A percentile compares a stretch with the other conserved stretches of the same genome.
These are phyloP conservation scores for Sebastes alutus DNA, from an alignment of 2,797 vertebrate genomes.

Conservation along the genomic window DNA sequence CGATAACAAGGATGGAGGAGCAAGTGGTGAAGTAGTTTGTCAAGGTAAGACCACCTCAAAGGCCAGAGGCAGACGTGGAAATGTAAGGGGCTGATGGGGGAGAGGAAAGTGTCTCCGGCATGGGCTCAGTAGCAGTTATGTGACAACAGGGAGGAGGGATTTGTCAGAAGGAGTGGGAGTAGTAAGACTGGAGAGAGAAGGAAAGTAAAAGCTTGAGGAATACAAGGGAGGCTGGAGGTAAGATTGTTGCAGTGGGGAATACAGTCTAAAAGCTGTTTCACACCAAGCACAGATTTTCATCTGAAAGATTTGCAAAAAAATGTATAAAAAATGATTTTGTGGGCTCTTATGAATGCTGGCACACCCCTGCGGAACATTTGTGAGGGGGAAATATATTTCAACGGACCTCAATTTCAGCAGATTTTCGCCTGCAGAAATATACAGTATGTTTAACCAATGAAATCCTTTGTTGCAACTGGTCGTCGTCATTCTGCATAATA, in stretches of 20 bases:
- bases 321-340: too few species aligned
- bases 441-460: too few species aligned
- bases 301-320: too few species aligned
- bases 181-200: background rate
- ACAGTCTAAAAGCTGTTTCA: background rate
- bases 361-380: too few species aligned
- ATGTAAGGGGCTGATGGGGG: background rate
- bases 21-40: background rate
- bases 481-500: too few species aligned
- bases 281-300: too few species aligned
- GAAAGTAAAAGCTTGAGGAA: background rate
- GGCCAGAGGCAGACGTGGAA: background rate
- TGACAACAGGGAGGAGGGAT: background rate
- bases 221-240: background rate
- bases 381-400: too few species aligned
- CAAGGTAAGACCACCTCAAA: background rate
- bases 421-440: too few species aligned
- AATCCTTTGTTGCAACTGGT: too few species aligned
- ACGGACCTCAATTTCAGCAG: too few species aligned
- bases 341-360: too few species aligned
- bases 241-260: background rate
- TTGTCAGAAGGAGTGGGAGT: background rate
- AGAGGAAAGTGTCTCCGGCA: background rate
- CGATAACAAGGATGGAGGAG: background rate
- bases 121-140: background rate